Conservation (phyloP, 2,888 invertebrate genomes). For the Anagyrus pseudococci region DNA sequence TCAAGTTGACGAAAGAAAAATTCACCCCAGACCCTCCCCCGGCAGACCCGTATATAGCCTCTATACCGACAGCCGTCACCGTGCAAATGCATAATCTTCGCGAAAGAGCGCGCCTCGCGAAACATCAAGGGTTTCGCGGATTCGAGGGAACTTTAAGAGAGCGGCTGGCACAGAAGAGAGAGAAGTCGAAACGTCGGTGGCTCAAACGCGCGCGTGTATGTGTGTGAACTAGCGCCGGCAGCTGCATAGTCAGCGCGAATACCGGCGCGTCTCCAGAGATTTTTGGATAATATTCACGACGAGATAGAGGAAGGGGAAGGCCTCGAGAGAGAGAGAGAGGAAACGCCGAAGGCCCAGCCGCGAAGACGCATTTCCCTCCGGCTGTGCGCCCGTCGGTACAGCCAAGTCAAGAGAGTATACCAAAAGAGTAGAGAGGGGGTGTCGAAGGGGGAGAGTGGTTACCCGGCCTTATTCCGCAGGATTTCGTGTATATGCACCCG, state of each 20-base stretch:
- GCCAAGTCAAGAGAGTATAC: neutral
- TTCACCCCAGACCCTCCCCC: too few relatives aligned
- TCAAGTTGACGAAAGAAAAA: too few relatives aligned
- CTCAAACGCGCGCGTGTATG: too few relatives aligned
- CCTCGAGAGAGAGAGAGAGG: constrained; percentile 1
- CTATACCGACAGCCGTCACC: neutral
- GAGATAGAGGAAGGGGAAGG: neutral
- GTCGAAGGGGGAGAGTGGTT: constrained; percentile 1
- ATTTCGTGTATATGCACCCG: constrained; percentile 41
- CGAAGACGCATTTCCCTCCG: constrained; percentile 17
- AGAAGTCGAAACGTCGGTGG: neutral
- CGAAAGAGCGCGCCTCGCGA: constrained; percentile 17
- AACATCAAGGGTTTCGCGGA: constrained; percentile 28
- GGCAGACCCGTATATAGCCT: too few relatives aligned
- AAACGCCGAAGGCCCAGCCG: neutral
- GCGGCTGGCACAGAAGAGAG: neutral
- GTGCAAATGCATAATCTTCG: constrained; percentile 8
- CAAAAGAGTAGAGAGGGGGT: neutral
- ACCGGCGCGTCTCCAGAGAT: constrained; percentile 21
- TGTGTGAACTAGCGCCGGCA: too few relatives aligned
- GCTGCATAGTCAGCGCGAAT: constrained; percentile 9
- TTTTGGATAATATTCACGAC: constrained; percentile 21
- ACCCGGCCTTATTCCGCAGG: constrained; percentile 24
- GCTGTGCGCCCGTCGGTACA: neutral
- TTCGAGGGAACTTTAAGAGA: constrained; percentile 10